Base-by-base conservation (phyloP, 2,888 invertebrate species). In the Morpho helenor region DNA sequence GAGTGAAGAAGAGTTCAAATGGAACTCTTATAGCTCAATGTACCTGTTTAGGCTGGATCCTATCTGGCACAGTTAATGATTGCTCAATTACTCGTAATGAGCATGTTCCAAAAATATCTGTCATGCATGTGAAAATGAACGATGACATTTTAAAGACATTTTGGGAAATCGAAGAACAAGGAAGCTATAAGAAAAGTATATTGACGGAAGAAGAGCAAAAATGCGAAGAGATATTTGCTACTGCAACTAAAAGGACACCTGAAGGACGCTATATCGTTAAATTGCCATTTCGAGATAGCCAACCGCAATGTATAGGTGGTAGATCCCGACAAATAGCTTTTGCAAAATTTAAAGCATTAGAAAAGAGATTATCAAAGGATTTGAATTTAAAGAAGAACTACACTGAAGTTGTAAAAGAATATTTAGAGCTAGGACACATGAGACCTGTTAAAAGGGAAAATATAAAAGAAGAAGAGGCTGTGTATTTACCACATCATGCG, bases 361-460 rank as follows among this genome's bases (percentile, higher is more conserved):
- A 67, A 49, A 63, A 52, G 40, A 60, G 52, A 51, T 60, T 68
- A 8, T 5, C 6, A 7, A 63, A 52, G 39, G 51, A 67, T 57
- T 47, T 9, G 23, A 53, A 59, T 3, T 56, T 68, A 22, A 64
- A 64, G 49, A 31, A 54, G 49, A 50, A 66, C 31, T 69, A 70
- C 48, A 50, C 7, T 16, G 56, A 64, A 0, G 66, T 70, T 2
- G 61, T 71, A 9, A 44, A 66, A 0, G 67, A 70, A 43, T 72
- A 70, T 49, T 42, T 66, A 44, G 7, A 52, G 1, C 52, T 66
- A 42, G 61, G 60, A 23, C 68, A 68, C 44, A 69, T 70, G 63
- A 50, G 31, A 40, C 9, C n/a, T 22, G 50, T 65, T 40, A 5
- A 23, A 44, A 46, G 49, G 40, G 22, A 60, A 9, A 54, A 54